Evolutionary conservation across 1,140 invertebrate species (phyloP), one percentile per base, ranked within the genome.

Genomic region (Homalodisca vitripennis): DNA sequence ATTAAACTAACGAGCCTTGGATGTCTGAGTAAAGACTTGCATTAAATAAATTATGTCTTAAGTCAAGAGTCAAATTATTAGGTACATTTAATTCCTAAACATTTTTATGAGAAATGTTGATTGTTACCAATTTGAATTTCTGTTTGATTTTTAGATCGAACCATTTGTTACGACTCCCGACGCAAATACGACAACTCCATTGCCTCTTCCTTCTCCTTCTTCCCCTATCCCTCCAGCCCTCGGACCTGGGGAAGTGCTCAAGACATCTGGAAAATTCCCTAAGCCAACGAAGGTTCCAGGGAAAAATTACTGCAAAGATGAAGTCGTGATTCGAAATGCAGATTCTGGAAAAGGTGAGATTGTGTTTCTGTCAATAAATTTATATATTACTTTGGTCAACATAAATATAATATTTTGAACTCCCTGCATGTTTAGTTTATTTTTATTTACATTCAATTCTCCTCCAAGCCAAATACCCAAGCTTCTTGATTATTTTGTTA

Each of bases 261-360:
- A 93, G 80, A 88, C 89, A 57, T 94, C 92, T 47, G 93, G 92
- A 48, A 95, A 94, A 79, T 95, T 92, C 79, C 80, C 84, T 13
- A 93, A 92, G 78, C 92, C 92, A n/a, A 92, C 92, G 1, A 90
- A 92, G 78, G 92, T 95, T 68, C 91, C 92, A 62, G 92, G 92
- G 67, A 95, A 95, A 81, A 94, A 93, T 77, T 94, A 93, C 79
- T 93, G 91, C 76, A 95, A 95, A 81, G 93, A 96, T 80, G 94
- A 97, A 84, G 90, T 97, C 67, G 90, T 95, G 48, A 97, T 97
- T 76, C 85, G 93, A 73, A 97, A 97, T 80, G 90, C 92, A 73
- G 94, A 97, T 81, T 95, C 93, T 69, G 94, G 94, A 75, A 96
- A 97, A 92, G 93, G 94, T 95, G 83, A 82, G 77, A 34, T n/a